Evolutionary conservation across 2,888 invertebrate species (phyloP), one percentile per base, ranked within the genome.

Genomic region (Biston stratarius): DNA sequence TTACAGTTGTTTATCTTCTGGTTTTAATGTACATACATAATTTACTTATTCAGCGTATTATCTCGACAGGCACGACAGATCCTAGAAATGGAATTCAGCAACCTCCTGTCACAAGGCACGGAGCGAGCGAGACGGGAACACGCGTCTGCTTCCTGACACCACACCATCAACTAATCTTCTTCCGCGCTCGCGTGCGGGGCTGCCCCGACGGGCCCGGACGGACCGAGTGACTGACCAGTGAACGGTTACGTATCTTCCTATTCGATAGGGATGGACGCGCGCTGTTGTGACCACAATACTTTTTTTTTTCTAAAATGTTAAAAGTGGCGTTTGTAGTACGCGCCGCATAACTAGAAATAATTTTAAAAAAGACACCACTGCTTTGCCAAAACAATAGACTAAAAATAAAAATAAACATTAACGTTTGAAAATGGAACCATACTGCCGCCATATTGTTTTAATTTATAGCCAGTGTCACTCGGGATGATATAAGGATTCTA

Each of bases 71-170:
- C 97, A 82, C 96, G 99, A 72, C 98, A 99, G 92, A 94, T 97
- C 82, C 95, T 99, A 83, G 99, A 99, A 86, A 94, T 97, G 90
- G 99, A 99, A 94, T 99, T 99, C 91, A 95, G 96, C 84, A 97
- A 96, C 89, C 95, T 99, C 80, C 92, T 99, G 77, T 96, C 96
- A 80, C 94, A 95, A 73, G 98, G 97, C 82, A 98, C 98, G 69
- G 98, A 98, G 86, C 96, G 97, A 83, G 94, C 97, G 77, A 94
- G 89, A 96, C 85, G 95, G 10, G 87, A 87, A 66, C 88, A 86
- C 82, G 80, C 87, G 63, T 76, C 87, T 67, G 82, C 87, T 79
- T 92, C 94, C 91, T 94, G 93, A 94, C 94, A 92, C 77, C 89
- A 74, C 82, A 71, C 80, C 74, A 72, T 81, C 65, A 79, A 81